A percentile compares a stretch with the other conserved stretches of the same genome.
phyloP scores from a whole-genome alignment of 2,113 vertebrate species.

The Chionis minor region DNA sequence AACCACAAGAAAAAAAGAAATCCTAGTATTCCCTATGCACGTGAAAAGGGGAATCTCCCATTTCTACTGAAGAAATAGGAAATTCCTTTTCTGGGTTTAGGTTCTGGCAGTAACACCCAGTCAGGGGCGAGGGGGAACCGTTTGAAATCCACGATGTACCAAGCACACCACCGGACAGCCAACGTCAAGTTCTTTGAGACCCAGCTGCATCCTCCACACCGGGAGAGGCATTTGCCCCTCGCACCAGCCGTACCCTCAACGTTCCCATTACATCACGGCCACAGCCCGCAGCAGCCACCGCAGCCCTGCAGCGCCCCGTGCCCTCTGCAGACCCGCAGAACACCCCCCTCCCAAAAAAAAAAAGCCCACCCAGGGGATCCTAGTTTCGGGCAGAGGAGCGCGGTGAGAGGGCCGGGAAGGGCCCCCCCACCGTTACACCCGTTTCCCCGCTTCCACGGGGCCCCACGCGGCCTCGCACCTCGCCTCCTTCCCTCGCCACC shows the following conservation, averaged over 20 bases:
- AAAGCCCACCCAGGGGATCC: not conserved
- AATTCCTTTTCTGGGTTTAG: not conserved
- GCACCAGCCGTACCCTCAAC: constrained; percentile 3
- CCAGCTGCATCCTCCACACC: not conserved
- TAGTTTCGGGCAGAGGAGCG: not conserved
- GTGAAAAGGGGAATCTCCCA: constrained; percentile 8
- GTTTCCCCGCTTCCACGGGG: not conserved
- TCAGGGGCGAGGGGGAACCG: not conserved
- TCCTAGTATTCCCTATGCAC: constrained; percentile 29
- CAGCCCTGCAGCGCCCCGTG: constrained; percentile 1
- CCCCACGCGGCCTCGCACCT: not conserved
- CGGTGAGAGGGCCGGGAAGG: not conserved
- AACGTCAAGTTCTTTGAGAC: not conserved
- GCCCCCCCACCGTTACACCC: not conserved
- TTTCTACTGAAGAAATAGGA: not conserved
- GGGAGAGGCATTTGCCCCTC: not conserved
- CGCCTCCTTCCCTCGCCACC: not conserved
- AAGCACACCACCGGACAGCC: not conserved
- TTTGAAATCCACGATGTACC: not conserved
- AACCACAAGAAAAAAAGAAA: constrained; percentile 25
- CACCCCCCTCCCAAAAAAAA: accelerated
- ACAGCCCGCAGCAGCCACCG: constrained; percentile 8
- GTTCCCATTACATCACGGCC: constrained; percentile 43
- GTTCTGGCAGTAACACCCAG: not conserved
- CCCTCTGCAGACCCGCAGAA: not conserved